Evolutionary conservation across 2,113 vertebrate species (phyloP).

Genomic region (Pelmatolapia mariae): DNA sequence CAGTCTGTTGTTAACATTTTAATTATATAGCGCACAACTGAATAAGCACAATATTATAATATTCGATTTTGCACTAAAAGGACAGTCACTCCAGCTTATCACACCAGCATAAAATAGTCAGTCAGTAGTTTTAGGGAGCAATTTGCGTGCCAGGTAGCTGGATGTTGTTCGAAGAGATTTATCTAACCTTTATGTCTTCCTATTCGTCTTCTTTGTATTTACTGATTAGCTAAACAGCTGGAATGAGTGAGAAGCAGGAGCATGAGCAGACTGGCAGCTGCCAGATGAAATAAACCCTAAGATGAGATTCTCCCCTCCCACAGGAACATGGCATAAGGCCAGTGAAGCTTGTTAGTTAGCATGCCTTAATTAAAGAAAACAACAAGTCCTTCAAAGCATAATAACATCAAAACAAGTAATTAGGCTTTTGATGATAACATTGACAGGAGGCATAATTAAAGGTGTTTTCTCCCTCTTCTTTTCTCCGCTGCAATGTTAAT

Average conservation of each 20-base stretch:
- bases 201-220: not conserved
- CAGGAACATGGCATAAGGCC: not conserved
- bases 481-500: constrained; percentile 28
- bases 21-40: not conserved
- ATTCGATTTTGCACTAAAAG: not conserved
- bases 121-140: not conserved
- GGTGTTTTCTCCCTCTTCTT: constrained; percentile 19
- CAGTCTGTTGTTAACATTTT: not conserved
- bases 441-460: constrained; percentile 56
- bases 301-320: not conserved
- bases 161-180: not conserved
- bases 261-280: not conserved
- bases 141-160: not conserved
- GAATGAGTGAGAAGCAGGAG: not conserved
- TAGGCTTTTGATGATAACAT: constrained; percentile 42
- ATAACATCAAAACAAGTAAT: constrained; percentile 51
- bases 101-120: not conserved
- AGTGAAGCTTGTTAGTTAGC: not conserved
- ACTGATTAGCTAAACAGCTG: not conserved
- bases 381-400: constrained; percentile 30
- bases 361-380: constrained; percentile 49
- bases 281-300: not conserved
- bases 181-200: not conserved
- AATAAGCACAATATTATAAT: not conserved
- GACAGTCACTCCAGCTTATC: not conserved